Percentiles rank a stretch among this genome's conserved stretches.
Conservation (phyloP, 2,888 invertebrate genomes). For the Xanthia icteritia region DNA sequence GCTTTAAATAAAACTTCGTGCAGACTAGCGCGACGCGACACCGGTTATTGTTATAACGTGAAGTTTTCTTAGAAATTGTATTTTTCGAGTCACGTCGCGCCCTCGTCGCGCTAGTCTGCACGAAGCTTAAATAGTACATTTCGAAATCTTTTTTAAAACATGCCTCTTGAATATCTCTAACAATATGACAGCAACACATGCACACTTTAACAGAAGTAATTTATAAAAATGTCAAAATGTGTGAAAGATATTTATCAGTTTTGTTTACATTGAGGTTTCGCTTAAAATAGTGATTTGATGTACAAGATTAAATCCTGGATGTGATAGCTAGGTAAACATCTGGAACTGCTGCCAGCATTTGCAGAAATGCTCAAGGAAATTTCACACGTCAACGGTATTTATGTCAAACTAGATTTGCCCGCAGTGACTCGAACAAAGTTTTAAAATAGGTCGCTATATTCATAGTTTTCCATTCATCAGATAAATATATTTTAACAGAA, state of each 20-base stretch:
- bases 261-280: constrained; percentile 32
- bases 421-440: neutral
- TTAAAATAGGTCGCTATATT: neutral
- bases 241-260: constrained; percentile 48
- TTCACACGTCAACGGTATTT: constrained; percentile 22
- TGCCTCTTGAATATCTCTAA: constrained; percentile 1
- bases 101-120: too few relatives aligned
- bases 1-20: neutral
- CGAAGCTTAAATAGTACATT: neutral
- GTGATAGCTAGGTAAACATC: constrained; percentile 51
- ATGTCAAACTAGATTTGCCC: neutral
- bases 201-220: constrained; percentile 37
- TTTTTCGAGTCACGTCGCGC: too few relatives aligned
- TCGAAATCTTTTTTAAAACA: neutral
- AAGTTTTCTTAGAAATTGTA: too few relatives aligned
- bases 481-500: neutral
- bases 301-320: constrained; percentile 42
- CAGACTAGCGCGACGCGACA: too few relatives aligned
- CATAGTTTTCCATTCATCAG: neutral
- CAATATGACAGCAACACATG: constrained; percentile 21
- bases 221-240: constrained; percentile 50
- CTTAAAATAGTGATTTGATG: constrained; percentile 55
- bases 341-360: constrained; percentile 43
- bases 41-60: too few relatives aligned
- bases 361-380: constrained; percentile 23